A percentile compares a stretch with the other conserved stretches of the same genome.
These are phyloP conservation scores for Psittacula derbiana DNA, from an alignment of 2,797 vertebrate species.

Conservation along the genomic window DNA sequence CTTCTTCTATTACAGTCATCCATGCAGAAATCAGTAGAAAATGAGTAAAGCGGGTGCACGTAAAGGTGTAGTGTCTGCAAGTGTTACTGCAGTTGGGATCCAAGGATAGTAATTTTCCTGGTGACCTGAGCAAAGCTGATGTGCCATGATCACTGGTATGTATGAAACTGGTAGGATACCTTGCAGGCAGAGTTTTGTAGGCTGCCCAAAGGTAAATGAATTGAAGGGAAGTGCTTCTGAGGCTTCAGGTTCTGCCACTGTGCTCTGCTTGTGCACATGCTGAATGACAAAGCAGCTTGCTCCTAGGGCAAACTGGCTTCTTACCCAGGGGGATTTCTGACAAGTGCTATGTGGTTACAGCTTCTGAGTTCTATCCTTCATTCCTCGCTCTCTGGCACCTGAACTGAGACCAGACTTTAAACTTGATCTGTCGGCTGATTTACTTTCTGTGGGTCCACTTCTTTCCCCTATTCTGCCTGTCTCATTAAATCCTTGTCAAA, in stretches of 20 bases:
- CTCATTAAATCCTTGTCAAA: background rate
- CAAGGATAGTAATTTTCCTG: background rate
- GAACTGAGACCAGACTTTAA: background rate
- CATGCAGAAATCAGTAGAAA: background rate
- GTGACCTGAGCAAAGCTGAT: background rate
- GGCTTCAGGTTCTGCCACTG: background rate
- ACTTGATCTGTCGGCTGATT: background rate
- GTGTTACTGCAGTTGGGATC: background rate
- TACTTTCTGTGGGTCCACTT: background rate
- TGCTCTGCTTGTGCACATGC: background rate
- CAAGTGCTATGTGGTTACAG: background rate
- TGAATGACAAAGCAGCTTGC: background rate
- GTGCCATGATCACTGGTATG: background rate
- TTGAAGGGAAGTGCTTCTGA: background rate
- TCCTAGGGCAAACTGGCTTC: background rate
- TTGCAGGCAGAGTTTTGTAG: background rate
- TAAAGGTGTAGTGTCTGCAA: background rate
- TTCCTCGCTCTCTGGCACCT: background rate
- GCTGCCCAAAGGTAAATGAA: background rate
- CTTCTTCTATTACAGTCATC: background rate
- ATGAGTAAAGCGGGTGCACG: accelerated
- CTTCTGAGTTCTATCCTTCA: accelerated
- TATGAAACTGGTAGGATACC: background rate
- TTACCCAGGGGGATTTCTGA: background rate
- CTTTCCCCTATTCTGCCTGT: background rate